Evolutionary conservation across 2,113 vertebrate genomes (phyloP), one percentile per base, ranked within the genome.

Genomic region (Sander lucioperca): DNA sequence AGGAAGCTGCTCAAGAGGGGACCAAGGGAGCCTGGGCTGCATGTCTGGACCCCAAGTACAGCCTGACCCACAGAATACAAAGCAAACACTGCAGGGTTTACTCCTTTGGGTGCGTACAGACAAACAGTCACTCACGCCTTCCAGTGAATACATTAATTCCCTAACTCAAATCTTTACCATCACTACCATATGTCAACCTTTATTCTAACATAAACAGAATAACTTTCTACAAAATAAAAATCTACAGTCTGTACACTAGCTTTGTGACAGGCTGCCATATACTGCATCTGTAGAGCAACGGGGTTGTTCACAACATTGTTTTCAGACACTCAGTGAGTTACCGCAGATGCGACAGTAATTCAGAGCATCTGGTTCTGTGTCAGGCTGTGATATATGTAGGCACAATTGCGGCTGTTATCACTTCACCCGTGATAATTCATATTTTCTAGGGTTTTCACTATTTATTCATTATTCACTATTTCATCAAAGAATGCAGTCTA

Each of bases 71-170:
- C 63, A 86, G 83, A 48, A 88, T 94, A 50, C 72, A 88, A 23
- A 77, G 54, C 68, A 92, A 93, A 82, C 87, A 80, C 82, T 94
- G 94, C 85, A 79, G 94, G 56, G 82, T 94, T 27, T 94, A 94
- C 87, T 94, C 94, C 48, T 94, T 94, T 33, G 94, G 94, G 94
- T 94, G 75, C 6, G 94, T 86, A 73, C 4, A 43, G 2, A 70
- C 18, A 56, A 7, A 78, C 18, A 48, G 25, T 39, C 27, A 48
- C 14, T 48, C 25, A 43, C 1, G 1, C 11, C 15, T 6, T 30
- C 12, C 19, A 47, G 12, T 54, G 6, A 48, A 50, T 11, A 25
- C n/a, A 54, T 53, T 5, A 0, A 70, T 47, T 33, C 48, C n/a
- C 21, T 7, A 18, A 43, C 16, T 14, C 1, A 2, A 15, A 23